These are phyloP conservation scores for Drosophila lacicola DNA, from an alignment of 2,888 invertebrate genomes.

Conservation along the genomic window DNA sequence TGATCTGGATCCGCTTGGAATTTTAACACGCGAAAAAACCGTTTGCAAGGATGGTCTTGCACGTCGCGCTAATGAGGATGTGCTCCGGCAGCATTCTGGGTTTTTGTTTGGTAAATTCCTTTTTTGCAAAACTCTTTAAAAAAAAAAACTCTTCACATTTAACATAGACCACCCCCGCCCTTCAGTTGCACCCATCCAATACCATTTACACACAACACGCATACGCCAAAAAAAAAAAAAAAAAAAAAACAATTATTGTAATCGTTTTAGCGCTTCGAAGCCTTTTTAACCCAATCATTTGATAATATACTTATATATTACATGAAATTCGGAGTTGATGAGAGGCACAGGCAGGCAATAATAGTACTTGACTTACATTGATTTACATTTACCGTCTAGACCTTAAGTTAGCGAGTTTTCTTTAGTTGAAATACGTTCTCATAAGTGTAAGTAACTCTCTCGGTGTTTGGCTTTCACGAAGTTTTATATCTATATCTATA, in stretches of 20 bases:
- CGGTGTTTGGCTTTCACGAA: constrained; percentile 71
- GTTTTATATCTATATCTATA: constrained; percentile 26
- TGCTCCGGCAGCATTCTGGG: constrained; percentile 85
- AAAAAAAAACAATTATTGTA: constrained; percentile 2
- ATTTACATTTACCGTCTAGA: constrained; percentile 22
- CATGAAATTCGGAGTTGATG: constrained; percentile 83
- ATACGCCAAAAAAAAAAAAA: constrained; percentile 32
- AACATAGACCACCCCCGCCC: constrained; percentile 32
- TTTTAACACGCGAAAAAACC: constrained; percentile 85
- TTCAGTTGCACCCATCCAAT: constrained; percentile 46
- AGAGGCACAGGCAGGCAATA: constrained; percentile 44
- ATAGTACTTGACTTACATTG: constrained; percentile 9
- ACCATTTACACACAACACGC: constrained; percentile 45
- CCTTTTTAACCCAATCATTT: constrained; percentile 48
- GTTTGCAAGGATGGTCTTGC: constrained; percentile 84
- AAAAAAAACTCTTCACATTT: constrained; percentile 31
- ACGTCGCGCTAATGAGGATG: constrained; percentile 85
- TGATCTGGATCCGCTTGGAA: constrained; percentile 92
- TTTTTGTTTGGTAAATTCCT: constrained; percentile 85
- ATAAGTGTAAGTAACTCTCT: constrained; percentile 52
- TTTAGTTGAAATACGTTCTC: constrained; percentile 30
- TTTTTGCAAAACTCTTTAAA: constrained; percentile 53
- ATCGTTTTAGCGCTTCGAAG: constrained; percentile 45
- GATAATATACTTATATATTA: constrained; percentile 52
- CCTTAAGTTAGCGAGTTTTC: constrained; percentile 56